Base-by-base conservation (phyloP, 2,888 invertebrate genomes). In the Eilema griseolum region DNA sequence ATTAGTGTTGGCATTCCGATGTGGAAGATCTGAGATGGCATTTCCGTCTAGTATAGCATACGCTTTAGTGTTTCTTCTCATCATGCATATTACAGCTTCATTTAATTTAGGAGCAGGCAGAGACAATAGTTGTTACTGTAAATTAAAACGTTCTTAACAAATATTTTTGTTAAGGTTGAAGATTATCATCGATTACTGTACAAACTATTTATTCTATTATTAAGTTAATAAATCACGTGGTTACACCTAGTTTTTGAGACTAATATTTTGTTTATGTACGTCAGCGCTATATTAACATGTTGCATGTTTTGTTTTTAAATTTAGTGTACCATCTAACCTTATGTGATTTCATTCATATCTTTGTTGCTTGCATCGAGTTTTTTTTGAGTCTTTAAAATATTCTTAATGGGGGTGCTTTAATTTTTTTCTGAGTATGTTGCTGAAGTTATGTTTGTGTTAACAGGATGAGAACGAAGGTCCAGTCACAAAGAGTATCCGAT, bases 381-480 rank as follows among this genome's bases (percentile, higher is more conserved):
- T 59, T 59, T 33, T 33, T 33, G 33, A 8, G 56, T 10, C 12
- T 59, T 26, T 52, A n/a, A 52, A 20, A n/a, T 23, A 33, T 61
- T 23, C 5, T n/a, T 4, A 5, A 64, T n/a, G 20, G 28, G 20
- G 24, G 23, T 28, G 14, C 8, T 59, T 59, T 14, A n/a, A 7
- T 31, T 20, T 2, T 20, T 3, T 23, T 33, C 1, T 37, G 24
- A n/a, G 28, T 23, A 28, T 37, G n/a, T 33, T 68, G 26, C 12
- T 37, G 3, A 62, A 12, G 24, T 20, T 62, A 33, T 64, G 60
- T 64, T 31, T 28, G n/a, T 52, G 12, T 69, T 63, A 83, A 94
- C 94, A 99, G 98, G 99, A 99, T 92, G 99, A 99, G 91, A 98
- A 99, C 91, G 99, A 99, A 95, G 99, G 99, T 61, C 99, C 99